Evolutionary conservation across 2,888 invertebrate species (phyloP).

Genomic region (Microchrysa polita): DNA sequence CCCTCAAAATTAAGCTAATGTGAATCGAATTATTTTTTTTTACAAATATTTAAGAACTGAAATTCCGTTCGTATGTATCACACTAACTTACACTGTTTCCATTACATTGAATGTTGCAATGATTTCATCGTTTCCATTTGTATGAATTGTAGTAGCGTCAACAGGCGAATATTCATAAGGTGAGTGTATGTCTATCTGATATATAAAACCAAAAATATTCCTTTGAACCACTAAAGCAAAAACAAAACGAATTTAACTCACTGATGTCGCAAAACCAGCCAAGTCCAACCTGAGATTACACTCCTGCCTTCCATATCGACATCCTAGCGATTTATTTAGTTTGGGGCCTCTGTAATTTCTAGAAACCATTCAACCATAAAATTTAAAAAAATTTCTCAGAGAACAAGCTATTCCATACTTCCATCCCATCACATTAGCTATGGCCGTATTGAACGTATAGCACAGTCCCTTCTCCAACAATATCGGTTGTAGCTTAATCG

Average conservation of each 20-base stretch:
- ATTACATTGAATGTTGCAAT: slow-evolving; percentile 43
- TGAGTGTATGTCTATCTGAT: slow-evolving; percentile 60
- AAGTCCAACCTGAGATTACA: slow-evolving; percentile 19
- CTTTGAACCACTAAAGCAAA: too few relatives aligned
- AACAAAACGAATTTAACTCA: slow-evolving; percentile 1
- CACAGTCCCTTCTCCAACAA: slow-evolving; percentile 72
- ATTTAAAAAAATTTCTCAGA: too few relatives aligned
- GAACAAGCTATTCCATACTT: too few relatives aligned
- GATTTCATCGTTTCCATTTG: slow-evolving; percentile 46
- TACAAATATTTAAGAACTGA: too few relatives aligned
- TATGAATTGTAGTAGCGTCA: slow-evolving; percentile 42
- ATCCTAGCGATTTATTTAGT: not conserved
- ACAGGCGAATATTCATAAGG: slow-evolving; percentile 58
- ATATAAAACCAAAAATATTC: not conserved
- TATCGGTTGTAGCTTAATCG: slow-evolving; percentile 53
- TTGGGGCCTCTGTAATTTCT: not conserved
- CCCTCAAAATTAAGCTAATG: too few relatives aligned
- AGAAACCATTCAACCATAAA: too few relatives aligned
- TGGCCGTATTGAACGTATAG: slow-evolving; percentile 68
- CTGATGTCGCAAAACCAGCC: not conserved
- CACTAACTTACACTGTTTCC: slow-evolving; percentile 48
- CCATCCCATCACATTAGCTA: slow-evolving; percentile 24
- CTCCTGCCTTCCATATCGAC: slow-evolving; percentile 27
- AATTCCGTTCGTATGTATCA: too few relatives aligned
- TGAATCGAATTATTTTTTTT: too few relatives aligned